Evolutionary conservation across 2,888 invertebrate genomes (phyloP).

Genomic region (Myopa testacea): DNA sequence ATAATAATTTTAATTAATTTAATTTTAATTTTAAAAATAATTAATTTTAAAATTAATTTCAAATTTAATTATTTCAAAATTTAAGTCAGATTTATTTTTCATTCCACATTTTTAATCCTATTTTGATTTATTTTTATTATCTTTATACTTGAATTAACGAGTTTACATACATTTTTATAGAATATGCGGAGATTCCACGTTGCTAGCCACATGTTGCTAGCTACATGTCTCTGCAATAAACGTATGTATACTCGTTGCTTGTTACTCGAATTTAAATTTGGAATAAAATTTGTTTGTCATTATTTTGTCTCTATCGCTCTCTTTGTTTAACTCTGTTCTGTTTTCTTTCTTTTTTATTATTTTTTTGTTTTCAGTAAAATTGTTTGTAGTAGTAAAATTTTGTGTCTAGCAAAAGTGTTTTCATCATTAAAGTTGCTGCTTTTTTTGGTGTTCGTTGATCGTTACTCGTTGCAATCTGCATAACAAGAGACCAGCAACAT

Average conservation of each 20-base stretch:
- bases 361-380: too few species aligned
- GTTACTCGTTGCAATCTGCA: background rate
- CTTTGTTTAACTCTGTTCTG: background rate
- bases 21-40: background rate
- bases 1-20: background rate
- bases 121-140: background rate
- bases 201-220: too few species aligned
- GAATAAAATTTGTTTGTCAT: too few species aligned
- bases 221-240: too few species aligned
- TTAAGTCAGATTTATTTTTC: background rate
- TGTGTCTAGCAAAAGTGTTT: background rate
- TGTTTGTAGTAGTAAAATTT: slow-evolving; percentile 1
- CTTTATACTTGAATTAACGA: background rate
- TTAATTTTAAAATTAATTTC: background rate
- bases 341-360: background rate
- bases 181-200: too few species aligned
- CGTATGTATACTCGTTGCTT: too few species aligned
- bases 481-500: background rate
- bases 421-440: background rate
- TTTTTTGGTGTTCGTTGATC: background rate
- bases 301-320: background rate
- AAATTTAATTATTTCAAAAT: background rate
- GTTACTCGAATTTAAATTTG: too few species aligned
- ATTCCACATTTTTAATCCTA: background rate
- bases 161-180: too few species aligned